Evolutionary conservation across 2,888 invertebrate genomes (phyloP).

Genomic region (Drosophila lutescens): DNA sequence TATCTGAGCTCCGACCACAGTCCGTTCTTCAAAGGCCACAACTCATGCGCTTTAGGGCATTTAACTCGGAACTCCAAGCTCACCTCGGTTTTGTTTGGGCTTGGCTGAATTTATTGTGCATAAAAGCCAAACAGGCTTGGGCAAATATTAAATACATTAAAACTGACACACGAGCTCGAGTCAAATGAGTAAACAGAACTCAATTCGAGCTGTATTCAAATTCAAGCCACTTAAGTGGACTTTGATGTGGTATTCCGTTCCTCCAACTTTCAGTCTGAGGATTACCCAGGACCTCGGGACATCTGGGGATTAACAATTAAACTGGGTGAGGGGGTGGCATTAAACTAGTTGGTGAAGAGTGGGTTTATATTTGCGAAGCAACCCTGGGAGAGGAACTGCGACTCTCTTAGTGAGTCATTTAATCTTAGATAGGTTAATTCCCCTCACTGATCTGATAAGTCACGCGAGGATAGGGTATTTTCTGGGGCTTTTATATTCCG

Average conservation of each 20-base stretch:
- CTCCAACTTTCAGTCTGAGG: conserved; percentile 1
- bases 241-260: conserved; percentile 62
- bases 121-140: conserved; percentile 65
- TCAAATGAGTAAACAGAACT: conserved; percentile 48
- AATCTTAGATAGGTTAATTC: conserved; percentile 12
- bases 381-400: neutral
- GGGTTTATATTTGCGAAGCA: neutral
- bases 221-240: conserved; percentile 53
- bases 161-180: conserved; percentile 63
- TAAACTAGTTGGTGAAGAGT: conserved; percentile 1
- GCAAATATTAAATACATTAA: conserved; percentile 76
- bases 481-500: neutral
- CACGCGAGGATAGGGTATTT: conserved; percentile 29
- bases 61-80: conserved; percentile 49
- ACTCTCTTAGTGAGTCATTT: conserved; percentile 26
- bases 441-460: conserved; percentile 38
- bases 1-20: conserved; percentile 1
- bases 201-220: conserved; percentile 57
- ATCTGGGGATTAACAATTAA: conserved; percentile 23
- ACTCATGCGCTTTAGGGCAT: conserved; percentile 62
- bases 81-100: conserved; percentile 43
- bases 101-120: conserved; percentile 66
- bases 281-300: conserved; percentile 28
- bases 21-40: conserved; percentile 66
- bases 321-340: neutral